These are phyloP conservation scores for Dryobotodes eremita DNA, from an alignment of 2,888 invertebrate genomes.

Conservation along the genomic window DNA sequence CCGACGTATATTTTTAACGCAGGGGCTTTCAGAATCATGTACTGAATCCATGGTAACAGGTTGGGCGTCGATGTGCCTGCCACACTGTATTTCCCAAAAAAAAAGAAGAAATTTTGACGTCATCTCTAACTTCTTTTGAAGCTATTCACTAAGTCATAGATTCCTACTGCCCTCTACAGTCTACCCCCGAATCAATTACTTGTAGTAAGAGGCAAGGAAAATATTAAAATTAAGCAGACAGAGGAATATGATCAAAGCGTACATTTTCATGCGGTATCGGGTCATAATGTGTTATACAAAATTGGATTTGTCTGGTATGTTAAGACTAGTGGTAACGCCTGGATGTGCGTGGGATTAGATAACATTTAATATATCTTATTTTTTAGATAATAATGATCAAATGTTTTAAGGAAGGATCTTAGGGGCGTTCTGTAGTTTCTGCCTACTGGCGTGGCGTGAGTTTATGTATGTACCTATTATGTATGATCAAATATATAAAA, in stretches of 20 bases:
- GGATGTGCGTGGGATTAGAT: constrained; percentile 18
- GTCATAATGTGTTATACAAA: constrained; percentile 75
- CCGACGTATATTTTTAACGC: too few relatives aligned
- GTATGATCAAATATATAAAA: too few relatives aligned
- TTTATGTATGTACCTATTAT: too few relatives aligned
- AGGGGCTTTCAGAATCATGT: too few relatives aligned
- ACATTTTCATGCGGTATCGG: constrained; percentile 71
- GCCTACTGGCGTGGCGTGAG: too few relatives aligned
- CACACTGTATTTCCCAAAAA: too few relatives aligned
- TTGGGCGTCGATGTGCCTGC: too few relatives aligned
- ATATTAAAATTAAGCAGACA: constrained; percentile 32
- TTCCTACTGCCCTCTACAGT: neutral
- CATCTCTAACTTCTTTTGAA: constrained; percentile 1
- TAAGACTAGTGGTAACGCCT: constrained; percentile 25
- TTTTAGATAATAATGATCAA: neutral
- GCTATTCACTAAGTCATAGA: neutral
- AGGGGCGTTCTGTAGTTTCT: too few relatives aligned
- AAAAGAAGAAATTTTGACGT: neutral
- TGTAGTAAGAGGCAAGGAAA: constrained; percentile 14
- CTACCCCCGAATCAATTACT: constrained; percentile 41
- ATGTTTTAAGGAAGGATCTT: too few relatives aligned
- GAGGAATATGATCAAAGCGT: constrained; percentile 58
- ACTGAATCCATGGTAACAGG: too few relatives aligned
- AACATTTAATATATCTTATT: neutral
- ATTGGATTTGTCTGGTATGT: constrained; percentile 78